Evolutionary conservation across 2,113 vertebrate species (phyloP).

Genomic region (Salvator merianae): DNA sequence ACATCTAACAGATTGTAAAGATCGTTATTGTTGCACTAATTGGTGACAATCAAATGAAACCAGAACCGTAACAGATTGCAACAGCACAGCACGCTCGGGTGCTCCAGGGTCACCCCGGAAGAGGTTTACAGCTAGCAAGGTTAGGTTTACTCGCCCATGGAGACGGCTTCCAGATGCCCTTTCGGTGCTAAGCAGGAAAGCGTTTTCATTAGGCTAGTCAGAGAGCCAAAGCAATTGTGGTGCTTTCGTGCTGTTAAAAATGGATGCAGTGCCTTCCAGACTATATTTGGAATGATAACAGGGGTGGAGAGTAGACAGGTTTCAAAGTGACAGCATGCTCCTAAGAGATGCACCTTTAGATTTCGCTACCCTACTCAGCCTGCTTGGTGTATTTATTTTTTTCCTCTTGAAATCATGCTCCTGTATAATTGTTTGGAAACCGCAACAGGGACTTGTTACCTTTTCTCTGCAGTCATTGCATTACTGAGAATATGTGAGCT

Average conservation of each 20-base stretch:
- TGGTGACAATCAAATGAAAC: conserved; percentile 43
- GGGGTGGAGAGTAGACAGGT: background rate
- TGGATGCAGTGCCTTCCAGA: conserved; percentile 1
- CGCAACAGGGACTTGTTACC: no score
- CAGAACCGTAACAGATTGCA: background rate
- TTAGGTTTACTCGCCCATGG: background rate
- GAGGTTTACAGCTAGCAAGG: background rate
- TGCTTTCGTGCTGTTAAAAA: conserved; percentile 14
- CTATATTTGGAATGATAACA: conserved; percentile 24
- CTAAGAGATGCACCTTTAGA: background rate
- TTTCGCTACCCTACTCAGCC: background rate
- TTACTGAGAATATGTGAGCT: background rate
- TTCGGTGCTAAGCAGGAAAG: background rate
- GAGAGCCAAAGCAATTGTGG: background rate
- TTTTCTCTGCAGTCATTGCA: background rate
- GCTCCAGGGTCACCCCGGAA: background rate
- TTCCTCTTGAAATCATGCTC: background rate
- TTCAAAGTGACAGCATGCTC: background rate
- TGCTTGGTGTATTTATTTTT: background rate
- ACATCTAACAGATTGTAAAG: conserved; percentile 36
- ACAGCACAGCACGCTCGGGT: background rate
- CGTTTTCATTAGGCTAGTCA: background rate
- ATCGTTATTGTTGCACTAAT: conserved; percentile 39
- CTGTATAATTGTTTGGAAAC: background rate
- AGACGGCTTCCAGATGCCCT: background rate